phyloP scores from a whole-genome alignment of 2,888 invertebrate genomes.

The Drosophila nr. medialis region DNA sequence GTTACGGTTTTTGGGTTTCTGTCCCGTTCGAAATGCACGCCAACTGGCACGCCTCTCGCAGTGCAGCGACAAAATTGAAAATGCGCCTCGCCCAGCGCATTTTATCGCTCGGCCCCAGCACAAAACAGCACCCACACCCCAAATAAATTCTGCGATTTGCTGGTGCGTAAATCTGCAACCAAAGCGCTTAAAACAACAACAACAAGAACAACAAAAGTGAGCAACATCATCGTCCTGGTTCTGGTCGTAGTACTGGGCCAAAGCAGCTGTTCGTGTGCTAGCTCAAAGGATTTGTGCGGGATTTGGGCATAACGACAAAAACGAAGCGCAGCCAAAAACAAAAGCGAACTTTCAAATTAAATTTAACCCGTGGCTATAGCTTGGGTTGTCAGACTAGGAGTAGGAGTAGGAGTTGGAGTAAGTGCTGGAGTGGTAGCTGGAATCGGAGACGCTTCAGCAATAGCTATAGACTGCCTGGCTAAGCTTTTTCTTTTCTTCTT shows the following conservation, averaged over 20 bases:
- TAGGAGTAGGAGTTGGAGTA: not conserved
- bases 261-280: conserved; percentile 79
- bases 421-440: not conserved
- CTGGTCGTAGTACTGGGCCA: conserved; percentile 31
- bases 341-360: conserved; percentile 73
- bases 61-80: conserved; percentile 69
- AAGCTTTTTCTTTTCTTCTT: conserved; percentile 41
- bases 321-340: conserved; percentile 63
- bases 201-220: conserved; percentile 25
- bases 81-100: conserved; percentile 50
- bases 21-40: conserved; percentile 6
- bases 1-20: conserved; percentile 22
- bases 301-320: conserved; percentile 79
- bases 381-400: not conserved
- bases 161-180: conserved; percentile 79
- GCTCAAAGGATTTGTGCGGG: conserved; percentile 81
- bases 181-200: conserved; percentile 65
- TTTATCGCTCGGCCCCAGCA: not conserved
- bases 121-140: not conserved
- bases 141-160: conserved; percentile 77
- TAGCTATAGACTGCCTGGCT: conserved; percentile 33
- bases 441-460: conserved; percentile 8
- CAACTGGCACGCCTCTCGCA: conserved; percentile 45
- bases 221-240: conserved; percentile 20
- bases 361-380: conserved; percentile 70